Conservation (phyloP, 2,113 vertebrate genomes). For the rabbit (Oryctolagus cuniculus) region DNA sequence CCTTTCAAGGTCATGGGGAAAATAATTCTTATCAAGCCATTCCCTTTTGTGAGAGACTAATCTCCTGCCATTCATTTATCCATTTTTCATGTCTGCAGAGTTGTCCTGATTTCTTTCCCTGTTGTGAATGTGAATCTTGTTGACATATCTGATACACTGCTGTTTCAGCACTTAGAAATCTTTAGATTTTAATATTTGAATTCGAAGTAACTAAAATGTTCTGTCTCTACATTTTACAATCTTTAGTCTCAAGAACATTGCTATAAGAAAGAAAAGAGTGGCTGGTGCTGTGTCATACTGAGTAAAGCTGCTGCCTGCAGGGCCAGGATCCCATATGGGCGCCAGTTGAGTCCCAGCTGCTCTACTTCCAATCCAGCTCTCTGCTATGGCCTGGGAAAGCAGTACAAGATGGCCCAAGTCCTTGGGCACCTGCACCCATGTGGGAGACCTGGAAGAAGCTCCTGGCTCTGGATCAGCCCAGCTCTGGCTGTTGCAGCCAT, state of each 20-base stretch:
- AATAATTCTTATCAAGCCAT: constrained; percentile 73
- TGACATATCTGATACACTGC: constrained; percentile 35
- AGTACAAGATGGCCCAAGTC: no score
- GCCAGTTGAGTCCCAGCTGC: no score
- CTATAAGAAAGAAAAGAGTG: neutral
- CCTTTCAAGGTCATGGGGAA: constrained; percentile 83
- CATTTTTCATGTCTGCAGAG: constrained; percentile 49
- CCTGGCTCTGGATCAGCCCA: no score
- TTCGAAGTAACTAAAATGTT: constrained; percentile 23
- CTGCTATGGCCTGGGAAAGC: no score
- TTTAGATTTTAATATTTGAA: constrained; percentile 50
- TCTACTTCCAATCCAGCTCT: no score
- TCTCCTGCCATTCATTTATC: neutral
- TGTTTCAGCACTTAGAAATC: constrained; percentile 30
- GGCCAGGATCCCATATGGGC: no score
- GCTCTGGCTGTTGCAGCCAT: no score
- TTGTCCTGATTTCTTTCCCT: constrained; percentile 15
- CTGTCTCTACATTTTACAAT: constrained; percentile 31
- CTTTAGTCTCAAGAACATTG: neutral
- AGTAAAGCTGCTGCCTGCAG: no score
- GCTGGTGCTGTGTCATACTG: no score
- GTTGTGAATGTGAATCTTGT: constrained; percentile 50
- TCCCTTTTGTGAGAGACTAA: constrained; percentile 59
- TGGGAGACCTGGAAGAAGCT: no score
- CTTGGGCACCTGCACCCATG: no score